These are phyloP conservation scores for Stichopus chloronotus DNA, from an alignment of 35 echinoderm and acorn worm species.

Conservation along the genomic window DNA sequence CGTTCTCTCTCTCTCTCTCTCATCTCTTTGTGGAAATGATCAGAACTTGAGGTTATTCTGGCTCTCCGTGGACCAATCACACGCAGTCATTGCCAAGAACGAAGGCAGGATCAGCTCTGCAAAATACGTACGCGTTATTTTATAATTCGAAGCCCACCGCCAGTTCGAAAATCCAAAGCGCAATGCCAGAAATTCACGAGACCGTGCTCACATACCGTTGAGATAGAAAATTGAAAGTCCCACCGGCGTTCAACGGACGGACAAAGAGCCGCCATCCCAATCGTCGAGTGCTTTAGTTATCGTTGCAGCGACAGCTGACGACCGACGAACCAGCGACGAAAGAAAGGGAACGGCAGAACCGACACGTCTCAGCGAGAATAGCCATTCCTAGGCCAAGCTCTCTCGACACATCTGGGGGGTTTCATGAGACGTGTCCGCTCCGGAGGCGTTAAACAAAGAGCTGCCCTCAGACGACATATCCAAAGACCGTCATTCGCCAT, in stretches of 20 bases:
- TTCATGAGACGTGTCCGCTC: neutral
- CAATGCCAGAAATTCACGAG: slow-evolving; percentile 16
- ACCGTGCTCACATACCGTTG: slow-evolving; percentile 20
- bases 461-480: neutral
- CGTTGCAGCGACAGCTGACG: slow-evolving; percentile 28
- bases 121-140: neutral
- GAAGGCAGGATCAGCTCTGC: neutral
- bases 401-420: neutral
- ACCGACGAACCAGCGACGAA: neutral
- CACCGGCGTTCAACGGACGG: slow-evolving; percentile 17
- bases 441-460: slow-evolving; percentile 50
- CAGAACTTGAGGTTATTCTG: neutral
- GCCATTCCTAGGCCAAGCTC: neutral
- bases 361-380: neutral
- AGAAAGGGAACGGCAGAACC: neutral
- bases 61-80: neutral
- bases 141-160: neutral
- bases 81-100: neutral
- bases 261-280: neutral
- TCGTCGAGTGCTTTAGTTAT: slow-evolving; percentile 4
- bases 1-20: neutral
- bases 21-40: slow-evolving; percentile 5
- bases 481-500: neutral
- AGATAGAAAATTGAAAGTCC: slow-evolving; percentile 29
- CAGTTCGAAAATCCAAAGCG: neutral